Percentiles rank a stretch among this genome's conserved stretches.
Evolutionary conservation across 2,888 invertebrate genomes (phyloP).

Genomic region (Brachyopa scutellaris): DNA sequence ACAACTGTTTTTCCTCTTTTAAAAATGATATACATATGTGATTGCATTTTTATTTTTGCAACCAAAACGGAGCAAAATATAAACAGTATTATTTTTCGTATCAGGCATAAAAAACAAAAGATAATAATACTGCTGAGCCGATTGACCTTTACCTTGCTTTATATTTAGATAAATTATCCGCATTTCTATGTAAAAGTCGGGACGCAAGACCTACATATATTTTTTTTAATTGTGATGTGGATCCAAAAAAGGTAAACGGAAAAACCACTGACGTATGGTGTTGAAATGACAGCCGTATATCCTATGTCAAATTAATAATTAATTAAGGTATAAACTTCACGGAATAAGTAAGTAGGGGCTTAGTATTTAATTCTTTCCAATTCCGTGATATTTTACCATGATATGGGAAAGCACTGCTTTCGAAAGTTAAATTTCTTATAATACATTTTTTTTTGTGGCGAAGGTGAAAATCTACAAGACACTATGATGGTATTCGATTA

Average conservation of each 20-base stretch:
- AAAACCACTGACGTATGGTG: neutral
- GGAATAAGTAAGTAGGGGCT: neutral
- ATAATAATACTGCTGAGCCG: neutral
- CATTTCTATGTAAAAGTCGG: neutral
- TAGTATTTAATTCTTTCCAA: neutral
- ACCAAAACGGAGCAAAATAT: too few species aligned
- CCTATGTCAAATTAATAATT: slow-evolving; percentile 1
- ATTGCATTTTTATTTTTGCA: too few species aligned
- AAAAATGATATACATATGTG: too few species aligned
- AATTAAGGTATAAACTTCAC: neutral
- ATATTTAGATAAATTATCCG: neutral
- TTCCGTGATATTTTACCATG: neutral
- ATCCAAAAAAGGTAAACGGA: neutral
- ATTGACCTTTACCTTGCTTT: neutral
- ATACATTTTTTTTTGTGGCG: too few species aligned
- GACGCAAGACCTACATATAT: neutral
- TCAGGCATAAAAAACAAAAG: too few species aligned
- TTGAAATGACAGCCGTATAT: neutral
- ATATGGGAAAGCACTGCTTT: neutral
- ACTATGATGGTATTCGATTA: too few species aligned
- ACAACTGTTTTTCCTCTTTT: too few species aligned
- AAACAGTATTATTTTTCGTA: too few species aligned
- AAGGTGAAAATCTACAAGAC: too few species aligned
- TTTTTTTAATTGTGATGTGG: neutral
- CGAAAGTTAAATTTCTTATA: neutral